Conservation (phyloP, 1,140 invertebrate species). For the Chelonus insularis region DNA sequence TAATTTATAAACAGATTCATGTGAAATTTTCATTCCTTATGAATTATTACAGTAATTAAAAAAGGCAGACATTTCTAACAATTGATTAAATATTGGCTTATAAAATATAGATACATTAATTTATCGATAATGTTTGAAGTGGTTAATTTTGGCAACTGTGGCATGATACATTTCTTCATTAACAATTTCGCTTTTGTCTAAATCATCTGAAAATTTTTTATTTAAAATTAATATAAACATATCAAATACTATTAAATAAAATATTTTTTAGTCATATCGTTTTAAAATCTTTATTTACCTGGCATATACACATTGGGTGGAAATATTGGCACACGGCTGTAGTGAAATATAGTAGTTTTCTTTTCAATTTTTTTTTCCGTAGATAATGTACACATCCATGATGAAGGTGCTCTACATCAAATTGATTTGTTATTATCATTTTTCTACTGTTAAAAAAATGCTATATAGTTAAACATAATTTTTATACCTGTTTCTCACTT, state of each 20-base stretch:
- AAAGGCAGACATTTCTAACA: not conserved
- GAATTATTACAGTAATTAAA: not conserved
- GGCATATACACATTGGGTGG: conserved; percentile 40
- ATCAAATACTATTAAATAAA: not conserved
- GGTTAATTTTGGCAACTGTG: conserved; percentile 20
- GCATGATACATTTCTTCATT: conserved; percentile 23
- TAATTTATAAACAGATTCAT: not conserved
- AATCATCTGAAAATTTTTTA: conserved; percentile 22
- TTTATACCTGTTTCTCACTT: conserved; percentile 39
- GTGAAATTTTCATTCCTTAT: not conserved
- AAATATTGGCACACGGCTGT: conserved; percentile 44
- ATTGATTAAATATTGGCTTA: not conserved
- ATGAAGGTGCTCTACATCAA: conserved; percentile 38
- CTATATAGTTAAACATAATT: not conserved
- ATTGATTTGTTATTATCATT: conserved; percentile 1
- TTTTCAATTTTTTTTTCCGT: conserved; percentile 30
- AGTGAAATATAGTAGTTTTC: conserved; percentile 38
- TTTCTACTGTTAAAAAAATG: conserved; percentile 3
- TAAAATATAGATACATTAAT: not conserved
- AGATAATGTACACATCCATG: conserved; percentile 38
- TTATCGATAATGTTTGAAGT: not conserved
- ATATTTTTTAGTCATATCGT: not conserved
- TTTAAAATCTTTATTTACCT: conserved; percentile 33
- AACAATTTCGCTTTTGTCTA: not conserved
- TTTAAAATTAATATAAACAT: not conserved